phyloP scores from a whole-genome alignment of 2,797 vertebrate species.

The Pseudochaenichthys georgianus region DNA sequence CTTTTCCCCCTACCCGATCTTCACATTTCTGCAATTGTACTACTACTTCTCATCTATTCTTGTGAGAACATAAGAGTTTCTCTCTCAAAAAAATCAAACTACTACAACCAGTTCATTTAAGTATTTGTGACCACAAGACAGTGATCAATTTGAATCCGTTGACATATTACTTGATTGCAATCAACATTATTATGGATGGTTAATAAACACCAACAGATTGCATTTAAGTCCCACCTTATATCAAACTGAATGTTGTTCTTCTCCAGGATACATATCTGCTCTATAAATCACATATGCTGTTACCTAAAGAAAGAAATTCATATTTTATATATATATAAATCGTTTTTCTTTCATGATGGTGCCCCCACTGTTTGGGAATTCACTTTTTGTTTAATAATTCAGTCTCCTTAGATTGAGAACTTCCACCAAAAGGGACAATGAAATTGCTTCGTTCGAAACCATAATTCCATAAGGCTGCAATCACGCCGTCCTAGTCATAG shows the following conservation, averaged over 20 bases:
- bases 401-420: not conserved
- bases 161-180: not conserved
- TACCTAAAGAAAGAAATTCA: no score
- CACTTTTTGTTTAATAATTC: no score
- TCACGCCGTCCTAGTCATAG: not conserved
- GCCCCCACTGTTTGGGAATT: not conserved
- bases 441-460: not conserved
- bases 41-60: not conserved
- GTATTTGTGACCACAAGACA: not conserved
- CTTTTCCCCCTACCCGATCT: conserved; percentile 1
- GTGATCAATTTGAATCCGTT: not conserved
- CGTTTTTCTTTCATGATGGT: not conserved
- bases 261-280: not conserved
- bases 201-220: not conserved
- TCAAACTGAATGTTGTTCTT: no score
- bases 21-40: not conserved
- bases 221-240: no score
- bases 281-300: not conserved
- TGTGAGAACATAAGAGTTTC: not conserved
- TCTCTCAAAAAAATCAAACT: not conserved
- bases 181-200: not conserved
- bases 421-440: not conserved
- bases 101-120: not conserved
- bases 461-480: no score
- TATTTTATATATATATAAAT: not conserved